Evolutionary conservation across 2,888 invertebrate species (phyloP).

Genomic region (Epirrhoe alternata): DNA sequence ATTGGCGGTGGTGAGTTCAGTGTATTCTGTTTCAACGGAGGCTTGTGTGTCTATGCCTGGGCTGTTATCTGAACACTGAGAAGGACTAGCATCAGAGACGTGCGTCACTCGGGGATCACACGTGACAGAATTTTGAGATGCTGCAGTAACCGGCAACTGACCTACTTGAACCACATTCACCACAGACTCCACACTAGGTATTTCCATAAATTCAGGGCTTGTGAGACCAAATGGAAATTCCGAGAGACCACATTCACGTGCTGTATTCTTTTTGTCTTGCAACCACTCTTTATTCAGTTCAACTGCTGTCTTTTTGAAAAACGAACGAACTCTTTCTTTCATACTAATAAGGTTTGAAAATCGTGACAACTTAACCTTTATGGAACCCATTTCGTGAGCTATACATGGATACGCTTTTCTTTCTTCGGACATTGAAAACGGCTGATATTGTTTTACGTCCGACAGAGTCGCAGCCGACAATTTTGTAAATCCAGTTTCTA

Average conservation of each 20-base stretch:
- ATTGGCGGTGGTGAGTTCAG: slow-evolving; percentile 78
- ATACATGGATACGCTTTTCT: slow-evolving; percentile 41
- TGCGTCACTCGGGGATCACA: slow-evolving; percentile 80
- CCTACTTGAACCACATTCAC: slow-evolving; percentile 87
- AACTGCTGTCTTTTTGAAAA: slow-evolving; percentile 64
- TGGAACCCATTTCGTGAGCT: slow-evolving; percentile 39
- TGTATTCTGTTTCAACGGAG: slow-evolving; percentile 74
- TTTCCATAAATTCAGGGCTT: slow-evolving; percentile 85
- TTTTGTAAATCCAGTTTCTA: slow-evolving; percentile 69
- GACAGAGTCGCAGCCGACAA: slow-evolving; percentile 86
- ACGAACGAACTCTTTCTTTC: slow-evolving; percentile 67
- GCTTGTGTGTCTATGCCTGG: slow-evolving; percentile 68
- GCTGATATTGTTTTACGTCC: slow-evolving; percentile 85
- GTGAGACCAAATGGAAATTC: slow-evolving; percentile 50
- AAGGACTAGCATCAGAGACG: slow-evolving; percentile 75
- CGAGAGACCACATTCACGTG: slow-evolving; percentile 32
- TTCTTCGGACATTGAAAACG: slow-evolving; percentile 72
- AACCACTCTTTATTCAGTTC: slow-evolving; percentile 59
- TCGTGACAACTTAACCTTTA: slow-evolving; percentile 53
- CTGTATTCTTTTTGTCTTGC: slow-evolving; percentile 48
- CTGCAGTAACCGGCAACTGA: slow-evolving; percentile 74
- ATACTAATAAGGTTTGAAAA: slow-evolving; percentile 61
- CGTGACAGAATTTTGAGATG: slow-evolving; percentile 78
- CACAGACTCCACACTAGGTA: slow-evolving; percentile 67
- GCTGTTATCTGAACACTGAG: slow-evolving; percentile 73